Evolutionary conservation across 92 coral and sea anemone species (phyloP), one percentile per base, ranked within the genome.

Genomic region (Zoanthus solanderi): DNA sequence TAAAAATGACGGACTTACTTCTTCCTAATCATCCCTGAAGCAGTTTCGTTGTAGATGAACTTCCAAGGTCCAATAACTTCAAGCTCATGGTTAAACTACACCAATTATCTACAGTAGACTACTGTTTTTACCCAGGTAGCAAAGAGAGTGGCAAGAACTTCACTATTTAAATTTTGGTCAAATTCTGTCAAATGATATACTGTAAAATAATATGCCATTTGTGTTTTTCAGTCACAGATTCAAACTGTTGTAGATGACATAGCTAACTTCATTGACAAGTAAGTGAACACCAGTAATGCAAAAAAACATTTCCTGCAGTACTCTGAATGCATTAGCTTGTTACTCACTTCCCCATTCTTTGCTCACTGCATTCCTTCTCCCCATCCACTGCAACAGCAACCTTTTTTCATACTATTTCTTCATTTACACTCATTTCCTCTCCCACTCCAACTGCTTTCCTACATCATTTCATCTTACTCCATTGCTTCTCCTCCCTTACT

Each of bases 161-260:
- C 42, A 37, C 4, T 37, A 37, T 37, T 23, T 23, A 23, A 23
- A 4, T 37, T 37, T 37, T 37, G 42, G 42, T 37, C 42, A 37
- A 2, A 37, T 37, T 37, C 4, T 37, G 42, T 37, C 42, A 37
- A 23, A 23, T 23, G 23, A 2, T 37, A 4, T 37, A 37, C 42
- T 37, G 42, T 37, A 37, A 37, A 37, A 2, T 37, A 37, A 37
- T 37, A 4, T 37, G 42, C 16, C 44, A 6, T 79, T 78, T 54
- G 0, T 50, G 15, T 86, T 47, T 37, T 78, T 28, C 31, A 97
- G 99, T 90, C 94, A 60, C 98, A 97, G 86, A 94, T 92, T 57
- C 92, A 97, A 90, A 90, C 93, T 87, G 95, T 94, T 30, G 88
- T 88, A 53, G 88, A 28, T 79, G 99, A 94, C 46, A 97, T 97